Evolutionary conservation across 2,797 vertebrate species (phyloP), one percentile per base, ranked within the genome.

Genomic region (Netta rufina): DNA sequence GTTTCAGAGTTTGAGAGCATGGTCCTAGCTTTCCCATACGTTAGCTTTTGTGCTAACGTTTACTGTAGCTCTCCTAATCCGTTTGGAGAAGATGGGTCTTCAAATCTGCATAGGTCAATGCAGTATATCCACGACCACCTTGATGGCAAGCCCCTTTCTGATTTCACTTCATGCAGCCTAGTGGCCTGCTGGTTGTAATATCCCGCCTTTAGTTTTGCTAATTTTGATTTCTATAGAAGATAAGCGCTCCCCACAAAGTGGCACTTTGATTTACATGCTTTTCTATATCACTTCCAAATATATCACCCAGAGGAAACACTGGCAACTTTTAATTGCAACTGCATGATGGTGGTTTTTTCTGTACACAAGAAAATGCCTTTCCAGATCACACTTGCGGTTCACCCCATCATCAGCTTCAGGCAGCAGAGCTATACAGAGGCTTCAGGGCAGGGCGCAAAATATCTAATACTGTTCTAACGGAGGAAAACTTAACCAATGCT

Each of bases 161-260:
- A 0, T 65, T 57, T 80, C 82, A 71, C 13, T 33, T 45, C 19
- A 83, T n/a, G n/a, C 17, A 60, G 38, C 8, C 56, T 53, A 69
- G 51, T 5, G 7, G 7, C 41, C 21, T 51, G 58, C 20, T 7
- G 3, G 13, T 33, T 33, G 22, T 13, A 56, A 89, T 7, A 58
- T 13, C 21, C 12, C 19, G 27, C 64, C 25, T 39, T 92, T 43
- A 33, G 27, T 57, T 90, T 77, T 53, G 7, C 18, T 78, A 38
- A 58, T 85, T 93, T 82, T 88, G 7, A 51, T 81, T 89, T 92
- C 74, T 92, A 17, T 28, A 84, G 60, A 84, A 91, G 72, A 36
- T 57, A 75, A 51, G 22, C 6, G 24, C 11, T 92, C 56, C 82
- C 33, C 17, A 66, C 14, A 71, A 38, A 62, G 19, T 3, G 15